phyloP scores from a whole-genome alignment of 2,113 vertebrate genomes.

The Ictalurus furcatus region DNA sequence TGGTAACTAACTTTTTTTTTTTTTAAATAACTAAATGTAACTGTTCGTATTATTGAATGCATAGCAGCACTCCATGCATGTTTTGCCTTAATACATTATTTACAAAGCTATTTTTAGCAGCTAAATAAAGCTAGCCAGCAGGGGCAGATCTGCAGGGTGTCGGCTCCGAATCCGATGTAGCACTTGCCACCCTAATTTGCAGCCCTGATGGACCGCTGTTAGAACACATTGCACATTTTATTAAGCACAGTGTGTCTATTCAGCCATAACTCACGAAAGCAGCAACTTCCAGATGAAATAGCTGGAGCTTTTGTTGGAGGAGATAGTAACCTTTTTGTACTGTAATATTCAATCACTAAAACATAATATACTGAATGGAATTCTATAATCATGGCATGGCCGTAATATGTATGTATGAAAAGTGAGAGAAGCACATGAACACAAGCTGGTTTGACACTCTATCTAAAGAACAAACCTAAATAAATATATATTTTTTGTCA shows the following conservation, averaged over 20 bases:
- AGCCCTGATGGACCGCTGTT: not conserved
- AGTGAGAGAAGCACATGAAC: not conserved
- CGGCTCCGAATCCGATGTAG: not conserved
- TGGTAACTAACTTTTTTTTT: not conserved
- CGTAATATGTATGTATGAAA: not conserved
- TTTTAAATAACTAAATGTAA: not conserved
- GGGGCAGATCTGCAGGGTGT: not conserved
- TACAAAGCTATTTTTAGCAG: not conserved
- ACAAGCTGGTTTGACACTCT: not conserved
- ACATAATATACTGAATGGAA: not conserved
- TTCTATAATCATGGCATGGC: not conserved
- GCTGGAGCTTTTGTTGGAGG: not conserved
- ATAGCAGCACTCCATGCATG: not conserved
- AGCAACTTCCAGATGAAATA: not conserved
- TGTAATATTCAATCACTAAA: not conserved
- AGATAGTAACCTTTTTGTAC: not conserved
- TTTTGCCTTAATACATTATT: not conserved
- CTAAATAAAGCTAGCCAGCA: not conserved
- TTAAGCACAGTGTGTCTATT: not conserved
- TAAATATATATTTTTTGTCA: not conserved
- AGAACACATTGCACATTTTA: not conserved
- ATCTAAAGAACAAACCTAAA: not conserved
- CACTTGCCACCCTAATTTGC: not conserved
- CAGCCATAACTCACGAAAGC: not conserved
- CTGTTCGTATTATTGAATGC: not conserved